phyloP scores from a whole-genome alignment of 2,797 vertebrate species.

The Argya squamiceps region DNA sequence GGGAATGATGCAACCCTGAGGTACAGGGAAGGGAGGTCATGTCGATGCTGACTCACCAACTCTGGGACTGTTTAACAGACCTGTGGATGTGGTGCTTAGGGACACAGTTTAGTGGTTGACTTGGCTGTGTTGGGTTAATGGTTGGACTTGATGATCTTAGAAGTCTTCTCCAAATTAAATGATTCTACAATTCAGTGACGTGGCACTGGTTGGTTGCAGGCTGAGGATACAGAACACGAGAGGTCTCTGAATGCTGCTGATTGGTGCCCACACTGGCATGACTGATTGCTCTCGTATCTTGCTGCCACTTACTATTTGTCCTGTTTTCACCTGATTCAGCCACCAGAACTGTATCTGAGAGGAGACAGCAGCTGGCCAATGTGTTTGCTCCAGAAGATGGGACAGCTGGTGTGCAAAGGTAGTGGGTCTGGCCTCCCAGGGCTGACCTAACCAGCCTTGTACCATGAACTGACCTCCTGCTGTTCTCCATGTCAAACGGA shows the following conservation, averaged over 20 bases:
- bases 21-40: background rate
- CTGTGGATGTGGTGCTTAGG: background rate
- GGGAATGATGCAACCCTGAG: background rate
- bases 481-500: background rate
- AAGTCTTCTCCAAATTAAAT: background rate
- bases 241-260: background rate
- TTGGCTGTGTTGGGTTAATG: background rate
- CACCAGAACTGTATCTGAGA: background rate
- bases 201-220: background rate
- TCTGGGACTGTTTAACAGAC: background rate
- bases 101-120: background rate
- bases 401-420: fast-evolving
- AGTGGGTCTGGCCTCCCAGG: background rate
- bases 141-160: background rate
- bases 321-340: background rate
- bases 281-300: background rate
- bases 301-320: background rate
- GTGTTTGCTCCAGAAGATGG: background rate
- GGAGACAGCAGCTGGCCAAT: background rate
- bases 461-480: background rate
- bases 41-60: fast-evolving
- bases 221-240: background rate
- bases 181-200: background rate
- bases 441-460: background rate
- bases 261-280: background rate